phyloP scores from a whole-genome alignment of 2,888 invertebrate genomes.

The Ennomos quercinarius region DNA sequence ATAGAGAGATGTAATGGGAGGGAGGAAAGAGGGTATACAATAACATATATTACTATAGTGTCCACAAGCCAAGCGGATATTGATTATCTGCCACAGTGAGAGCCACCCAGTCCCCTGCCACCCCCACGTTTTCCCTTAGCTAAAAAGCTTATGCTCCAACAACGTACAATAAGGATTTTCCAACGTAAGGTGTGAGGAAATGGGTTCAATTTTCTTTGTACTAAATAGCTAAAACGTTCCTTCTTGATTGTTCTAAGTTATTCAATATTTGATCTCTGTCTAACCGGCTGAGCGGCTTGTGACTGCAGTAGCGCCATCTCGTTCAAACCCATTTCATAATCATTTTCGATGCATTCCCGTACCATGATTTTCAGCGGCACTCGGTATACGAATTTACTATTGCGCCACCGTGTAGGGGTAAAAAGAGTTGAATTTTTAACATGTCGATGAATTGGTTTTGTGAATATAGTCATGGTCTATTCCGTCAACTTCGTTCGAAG shows the following conservation, averaged over 20 bases:
- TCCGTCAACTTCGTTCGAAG: too few relatives aligned
- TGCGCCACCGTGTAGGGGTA: conserved; percentile 46
- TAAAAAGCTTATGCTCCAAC: conserved; percentile 60
- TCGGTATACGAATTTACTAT: conserved; percentile 65
- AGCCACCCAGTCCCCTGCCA: conserved; percentile 76
- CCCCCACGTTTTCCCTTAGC: conserved; percentile 47
- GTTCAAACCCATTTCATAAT: conserved; percentile 81
- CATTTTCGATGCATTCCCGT: conserved; percentile 84
- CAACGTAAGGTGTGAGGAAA: conserved; percentile 57
- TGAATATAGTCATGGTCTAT: too few relatives aligned
- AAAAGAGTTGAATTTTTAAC: conserved; percentile 32
- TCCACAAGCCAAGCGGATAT: conserved; percentile 87
- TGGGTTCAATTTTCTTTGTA: conserved; percentile 61
- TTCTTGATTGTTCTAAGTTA: conserved; percentile 62
- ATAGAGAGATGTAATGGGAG: conserved; percentile 44
- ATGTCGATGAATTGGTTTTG: conserved; percentile 5
- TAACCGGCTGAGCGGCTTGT: conserved; percentile 77
- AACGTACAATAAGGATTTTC: conserved; percentile 50
- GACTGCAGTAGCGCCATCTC: conserved; percentile 79
- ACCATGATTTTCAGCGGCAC: conserved; percentile 81
- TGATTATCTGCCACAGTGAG: conserved; percentile 87
- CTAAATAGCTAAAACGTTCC: conserved; percentile 52
- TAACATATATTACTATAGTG: conserved; percentile 85
- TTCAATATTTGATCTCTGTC: conserved; percentile 86
- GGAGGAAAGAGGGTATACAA: conserved; percentile 72